Evolutionary conservation across 2,797 vertebrate species (phyloP).

Genomic region (Cygnus olor): DNA sequence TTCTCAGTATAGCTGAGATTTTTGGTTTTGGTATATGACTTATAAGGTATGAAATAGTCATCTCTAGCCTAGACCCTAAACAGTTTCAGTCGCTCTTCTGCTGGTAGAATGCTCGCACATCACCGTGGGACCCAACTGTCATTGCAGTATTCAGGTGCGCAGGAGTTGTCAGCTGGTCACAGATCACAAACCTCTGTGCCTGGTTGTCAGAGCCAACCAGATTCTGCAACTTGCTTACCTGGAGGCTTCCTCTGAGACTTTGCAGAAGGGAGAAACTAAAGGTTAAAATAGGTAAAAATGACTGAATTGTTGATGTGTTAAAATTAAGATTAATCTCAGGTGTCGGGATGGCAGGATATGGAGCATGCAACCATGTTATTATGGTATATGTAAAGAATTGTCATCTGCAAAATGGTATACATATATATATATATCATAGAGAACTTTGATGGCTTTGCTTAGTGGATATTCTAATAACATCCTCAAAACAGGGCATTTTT

Average conservation of each 20-base stretch:
- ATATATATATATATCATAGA: no score
- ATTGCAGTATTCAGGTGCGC: background rate
- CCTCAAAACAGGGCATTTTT: background rate
- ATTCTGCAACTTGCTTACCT: background rate
- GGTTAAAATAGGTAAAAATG: background rate
- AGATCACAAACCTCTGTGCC: background rate
- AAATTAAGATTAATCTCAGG: background rate
- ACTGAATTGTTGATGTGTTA: background rate
- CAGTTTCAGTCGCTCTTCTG: background rate
- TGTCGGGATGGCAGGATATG: background rate
- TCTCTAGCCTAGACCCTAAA: background rate
- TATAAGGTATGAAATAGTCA: background rate
- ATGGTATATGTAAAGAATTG: background rate
- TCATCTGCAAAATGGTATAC: background rate
- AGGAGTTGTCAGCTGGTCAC: background rate
- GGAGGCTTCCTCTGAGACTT: background rate
- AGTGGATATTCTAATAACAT: background rate
- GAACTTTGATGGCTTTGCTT: background rate
- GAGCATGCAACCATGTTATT: background rate
- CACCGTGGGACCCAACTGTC: accelerated
- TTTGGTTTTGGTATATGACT: background rate
- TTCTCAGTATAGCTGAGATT: background rate
- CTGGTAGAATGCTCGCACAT: accelerated
- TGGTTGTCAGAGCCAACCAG: background rate
- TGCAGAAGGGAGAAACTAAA: background rate